These are phyloP conservation scores for Pitta sordida DNA, from an alignment of 2,113 vertebrate genomes.

Conservation along the genomic window DNA sequence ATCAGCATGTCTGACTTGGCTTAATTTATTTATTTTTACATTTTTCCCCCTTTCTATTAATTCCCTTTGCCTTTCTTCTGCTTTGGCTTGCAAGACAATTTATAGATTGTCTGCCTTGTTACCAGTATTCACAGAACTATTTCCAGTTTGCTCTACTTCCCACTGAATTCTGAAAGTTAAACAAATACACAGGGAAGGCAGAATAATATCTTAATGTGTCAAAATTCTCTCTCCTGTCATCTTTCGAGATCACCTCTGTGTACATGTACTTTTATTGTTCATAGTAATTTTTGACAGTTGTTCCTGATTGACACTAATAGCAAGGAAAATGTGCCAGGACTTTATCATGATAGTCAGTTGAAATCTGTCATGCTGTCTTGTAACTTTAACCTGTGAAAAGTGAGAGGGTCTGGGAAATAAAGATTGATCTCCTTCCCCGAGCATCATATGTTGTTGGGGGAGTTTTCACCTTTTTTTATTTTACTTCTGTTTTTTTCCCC, in stretches of 20 bases:
- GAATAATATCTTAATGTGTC: not conserved
- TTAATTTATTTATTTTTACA: not conserved
- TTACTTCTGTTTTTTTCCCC: not conserved
- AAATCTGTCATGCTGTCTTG: not conserved
- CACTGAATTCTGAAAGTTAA: not conserved
- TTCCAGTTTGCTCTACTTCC: not conserved
- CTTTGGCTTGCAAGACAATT: not conserved
- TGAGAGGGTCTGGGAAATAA: not conserved
- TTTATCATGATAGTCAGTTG: not conserved
- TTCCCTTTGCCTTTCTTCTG: not conserved
- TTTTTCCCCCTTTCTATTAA: not conserved
- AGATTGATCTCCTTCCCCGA: not conserved
- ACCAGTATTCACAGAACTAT: not conserved
- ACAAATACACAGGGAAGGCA: not conserved
- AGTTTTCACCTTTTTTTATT: not conserved
- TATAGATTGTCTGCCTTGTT: not conserved
- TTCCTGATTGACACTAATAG: not conserved
- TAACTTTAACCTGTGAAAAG: not conserved
- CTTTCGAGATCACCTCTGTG: not conserved
- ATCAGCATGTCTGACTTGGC: not conserved
- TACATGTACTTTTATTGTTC: not conserved
- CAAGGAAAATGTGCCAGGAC: not conserved
- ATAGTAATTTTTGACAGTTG: not conserved
- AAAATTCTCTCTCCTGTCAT: not conserved
- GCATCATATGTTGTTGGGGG: not conserved